Evolutionary conservation across 2,797 vertebrate species (phyloP), one percentile per base, ranked within the genome.

Genomic region (Gobio occitaniae): DNA sequence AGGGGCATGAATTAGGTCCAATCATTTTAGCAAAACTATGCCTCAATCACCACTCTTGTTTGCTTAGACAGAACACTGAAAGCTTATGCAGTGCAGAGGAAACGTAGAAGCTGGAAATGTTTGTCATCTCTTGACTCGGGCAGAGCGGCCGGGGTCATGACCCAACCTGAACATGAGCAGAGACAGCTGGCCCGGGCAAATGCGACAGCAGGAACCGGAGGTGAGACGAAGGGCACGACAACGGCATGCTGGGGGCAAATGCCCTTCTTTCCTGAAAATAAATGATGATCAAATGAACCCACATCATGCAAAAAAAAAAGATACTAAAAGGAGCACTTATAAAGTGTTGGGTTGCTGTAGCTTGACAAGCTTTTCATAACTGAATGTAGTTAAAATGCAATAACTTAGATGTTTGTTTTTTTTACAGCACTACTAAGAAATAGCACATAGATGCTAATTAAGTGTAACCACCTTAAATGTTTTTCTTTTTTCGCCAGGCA

Each of bases 181-280:
- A 21, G 86, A 91, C 90, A 91, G 87, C 86, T 89, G 87, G 86
- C 84, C 69, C 32, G 85, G 38, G 38, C 83, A 83, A 87, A 83
- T 87, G 82, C 66, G 82, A 91, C 87, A 84, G 88, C 76, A 66
- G 72, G 59, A 86, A 71, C 72, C 69, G 83, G 87, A 90, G 89
- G 89, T 88, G 84, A 91, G 63, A 48, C 32, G 74, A 89, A 77
- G 63, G 75, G 76, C 70, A 84, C 5, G 6, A 79, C 80, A 54
- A 70, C 75, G 41, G 63, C 38, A 68, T 84, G 69, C 52, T 69
- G 61, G 44, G 84, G 54, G 25, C 63, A 81, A 72, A 61, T 79
- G 72, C 70, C 54, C 75, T 74, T 76, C 47, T 82, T 70, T 86
- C 59, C 81, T 65, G 16, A 36, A 15, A 63, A 38, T 59, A 61